Conservation (phyloP, 1,140 invertebrate species). For the Lysiphlebus fabarum region DNA sequence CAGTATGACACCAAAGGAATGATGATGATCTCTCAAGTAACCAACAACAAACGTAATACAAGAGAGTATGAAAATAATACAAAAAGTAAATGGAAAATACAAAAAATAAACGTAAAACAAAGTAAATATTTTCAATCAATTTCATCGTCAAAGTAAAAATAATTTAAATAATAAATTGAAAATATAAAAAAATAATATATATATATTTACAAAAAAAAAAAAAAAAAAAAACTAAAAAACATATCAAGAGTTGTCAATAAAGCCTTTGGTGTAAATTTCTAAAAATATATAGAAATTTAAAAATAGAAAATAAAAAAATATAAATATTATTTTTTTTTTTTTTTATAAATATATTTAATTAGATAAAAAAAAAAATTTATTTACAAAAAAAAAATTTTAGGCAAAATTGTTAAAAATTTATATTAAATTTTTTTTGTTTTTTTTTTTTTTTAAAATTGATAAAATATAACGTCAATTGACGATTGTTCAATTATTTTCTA, state of each 20-base stretch:
- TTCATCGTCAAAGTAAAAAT: too few relatives aligned
- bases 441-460: neutral
- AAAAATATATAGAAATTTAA: too few relatives aligned
- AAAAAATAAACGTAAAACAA: too few relatives aligned
- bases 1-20: conserved; percentile 4
- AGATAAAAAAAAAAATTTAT: neutral
- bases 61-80: too few relatives aligned
- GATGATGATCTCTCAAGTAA: neutral
- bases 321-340: too few relatives aligned
- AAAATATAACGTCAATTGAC: too few relatives aligned
- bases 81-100: too few relatives aligned
- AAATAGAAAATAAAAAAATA: neutral
- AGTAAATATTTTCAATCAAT: too few relatives aligned
- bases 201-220: too few relatives aligned
- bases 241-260: neutral
- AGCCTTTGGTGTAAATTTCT: neutral
- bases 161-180: too few relatives aligned
- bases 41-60: neutral
- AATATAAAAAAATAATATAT: neutral
- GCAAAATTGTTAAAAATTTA: conserved; percentile 15
- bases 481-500: too few relatives aligned
- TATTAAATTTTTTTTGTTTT: conserved; percentile 1
- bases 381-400: conserved; percentile 1
- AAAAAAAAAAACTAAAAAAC: neutral
- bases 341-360: too few relatives aligned